These are phyloP conservation scores for Melanogrammus aeglefinus DNA, from an alignment of 2,797 vertebrate species.

Conservation along the genomic window DNA sequence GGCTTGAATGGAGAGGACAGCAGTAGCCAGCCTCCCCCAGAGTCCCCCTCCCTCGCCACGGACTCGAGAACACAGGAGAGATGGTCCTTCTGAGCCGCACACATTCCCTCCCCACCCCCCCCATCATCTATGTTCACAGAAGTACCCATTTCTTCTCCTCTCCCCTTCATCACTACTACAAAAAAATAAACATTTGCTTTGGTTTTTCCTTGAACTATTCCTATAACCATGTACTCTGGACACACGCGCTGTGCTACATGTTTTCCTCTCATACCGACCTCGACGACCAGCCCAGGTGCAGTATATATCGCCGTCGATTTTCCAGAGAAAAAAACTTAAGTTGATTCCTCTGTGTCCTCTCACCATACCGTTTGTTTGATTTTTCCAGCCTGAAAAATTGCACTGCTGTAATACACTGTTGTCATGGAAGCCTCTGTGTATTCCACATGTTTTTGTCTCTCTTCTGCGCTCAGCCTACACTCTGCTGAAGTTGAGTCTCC, in stretches of 20 bases:
- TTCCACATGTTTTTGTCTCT: slow-evolving; percentile 19
- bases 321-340: not conserved
- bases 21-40: slow-evolving; percentile 76
- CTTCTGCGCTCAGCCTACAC: slow-evolving; percentile 17
- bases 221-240: slow-evolving; percentile 53
- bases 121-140: slow-evolving; percentile 35
- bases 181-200: slow-evolving; percentile 50
- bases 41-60: slow-evolving; percentile 79
- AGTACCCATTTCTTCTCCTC: slow-evolving; percentile 43
- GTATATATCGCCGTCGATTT: not conserved
- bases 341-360: slow-evolving; percentile 13
- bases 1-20: slow-evolving; percentile 91
- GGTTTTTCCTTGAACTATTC: slow-evolving; percentile 44
- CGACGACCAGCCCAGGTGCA: not conserved
- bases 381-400: slow-evolving; percentile 45
- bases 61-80: slow-evolving; percentile 86
- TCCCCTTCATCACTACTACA: slow-evolving; percentile 45
- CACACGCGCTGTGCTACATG: slow-evolving; percentile 27
- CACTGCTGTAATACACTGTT: slow-evolving; percentile 52
- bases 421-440: slow-evolving; percentile 36
- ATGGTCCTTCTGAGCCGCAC: slow-evolving; percentile 89
- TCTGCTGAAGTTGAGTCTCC: slow-evolving; percentile 52
- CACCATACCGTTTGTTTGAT: slow-evolving; percentile 4
- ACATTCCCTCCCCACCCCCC: slow-evolving; percentile 33
- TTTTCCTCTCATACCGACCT: not conserved